Conservation (phyloP, 2,113 vertebrate species). For the Notarius lentiginosus region DNA sequence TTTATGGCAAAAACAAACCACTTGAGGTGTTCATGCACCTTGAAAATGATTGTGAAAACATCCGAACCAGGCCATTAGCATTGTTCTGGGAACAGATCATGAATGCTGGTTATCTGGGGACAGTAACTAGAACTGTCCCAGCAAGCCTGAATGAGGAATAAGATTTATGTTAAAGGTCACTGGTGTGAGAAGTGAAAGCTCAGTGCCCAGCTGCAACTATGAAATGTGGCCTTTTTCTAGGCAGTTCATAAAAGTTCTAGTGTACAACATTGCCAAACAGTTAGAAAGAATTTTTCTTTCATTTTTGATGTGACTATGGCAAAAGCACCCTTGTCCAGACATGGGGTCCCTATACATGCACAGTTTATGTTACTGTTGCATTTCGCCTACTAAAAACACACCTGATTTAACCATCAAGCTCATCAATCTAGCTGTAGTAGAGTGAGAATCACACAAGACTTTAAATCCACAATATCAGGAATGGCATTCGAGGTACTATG, state of each 20-base stretch:
- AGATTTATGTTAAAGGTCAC: constrained; percentile 41
- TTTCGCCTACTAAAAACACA: neutral
- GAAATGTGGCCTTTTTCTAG: constrained; percentile 18
- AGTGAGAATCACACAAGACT: neutral
- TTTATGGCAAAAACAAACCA: constrained; percentile 7
- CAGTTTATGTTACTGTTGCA: neutral
- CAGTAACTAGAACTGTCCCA: constrained; percentile 34
- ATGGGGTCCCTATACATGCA: neutral
- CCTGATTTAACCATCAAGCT: neutral
- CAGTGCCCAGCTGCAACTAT: constrained; percentile 11
- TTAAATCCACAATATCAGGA: constrained; percentile 11
- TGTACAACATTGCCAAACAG: neutral
- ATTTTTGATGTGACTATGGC: neutral
- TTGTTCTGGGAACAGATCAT: constrained; percentile 37
- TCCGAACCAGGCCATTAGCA: constrained; percentile 1
- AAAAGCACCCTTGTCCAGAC: neutral
- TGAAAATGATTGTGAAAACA: constrained; percentile 25
- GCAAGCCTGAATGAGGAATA: constrained; percentile 42
- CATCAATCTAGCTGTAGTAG: neutral
- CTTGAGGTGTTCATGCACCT: neutral
- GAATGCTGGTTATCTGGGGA: constrained; percentile 36
- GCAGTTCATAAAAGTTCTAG: neutral
- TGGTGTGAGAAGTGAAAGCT: constrained; percentile 40
- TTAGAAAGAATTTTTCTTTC: neutral
- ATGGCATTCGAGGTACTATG: constrained; percentile 12